Evolutionary conservation across 2,888 invertebrate genomes (phyloP).

Genomic region (Sphaeridia pumilis): DNA sequence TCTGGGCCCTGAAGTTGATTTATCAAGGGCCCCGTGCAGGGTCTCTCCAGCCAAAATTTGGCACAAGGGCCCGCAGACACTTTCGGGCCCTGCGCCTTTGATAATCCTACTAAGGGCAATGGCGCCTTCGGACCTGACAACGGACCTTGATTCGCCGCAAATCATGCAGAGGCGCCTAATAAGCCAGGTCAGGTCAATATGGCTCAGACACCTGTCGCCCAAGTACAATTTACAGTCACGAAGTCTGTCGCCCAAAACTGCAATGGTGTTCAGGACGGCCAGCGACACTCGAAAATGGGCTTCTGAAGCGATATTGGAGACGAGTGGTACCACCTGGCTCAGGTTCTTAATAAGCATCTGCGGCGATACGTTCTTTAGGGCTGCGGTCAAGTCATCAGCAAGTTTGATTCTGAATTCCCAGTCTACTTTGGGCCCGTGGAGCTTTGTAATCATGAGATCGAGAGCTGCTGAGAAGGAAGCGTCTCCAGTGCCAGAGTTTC

Average conservation of each 20-base stretch:
- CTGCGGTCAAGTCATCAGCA: conserved; percentile 29
- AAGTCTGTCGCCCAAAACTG: conserved; percentile 24
- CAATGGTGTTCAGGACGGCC: conserved; percentile 28
- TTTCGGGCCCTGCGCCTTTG: conserved; percentile 30
- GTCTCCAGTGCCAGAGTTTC: conserved; percentile 16
- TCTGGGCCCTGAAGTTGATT: conserved; percentile 24
- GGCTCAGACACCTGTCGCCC: conserved; percentile 21
- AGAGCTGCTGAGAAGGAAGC: conserved; percentile 15
- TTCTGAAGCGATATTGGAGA: conserved; percentile 28
- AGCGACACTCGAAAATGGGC: conserved; percentile 27
- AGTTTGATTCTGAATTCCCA: conserved; percentile 29
- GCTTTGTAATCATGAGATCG: conserved; percentile 19
- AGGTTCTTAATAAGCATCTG: conserved; percentile 26
- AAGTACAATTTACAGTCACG: conserved; percentile 26
- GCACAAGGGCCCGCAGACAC: conserved; percentile 27
- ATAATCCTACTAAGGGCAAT: conserved; percentile 28
- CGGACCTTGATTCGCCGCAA: conserved; percentile 30
- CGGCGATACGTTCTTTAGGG: conserved; percentile 24
- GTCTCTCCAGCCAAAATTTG: conserved; percentile 25
- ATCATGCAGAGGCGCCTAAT: conserved; percentile 29
- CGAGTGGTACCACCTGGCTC: conserved; percentile 29
- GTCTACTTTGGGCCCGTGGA: conserved; percentile 19
- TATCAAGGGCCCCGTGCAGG: conserved; percentile 3
- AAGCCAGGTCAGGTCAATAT: conserved; percentile 32
- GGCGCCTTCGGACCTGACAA: conserved; percentile 27